Conservation (phyloP, 2,888 invertebrate species). For the Podabrus alpinus region DNA sequence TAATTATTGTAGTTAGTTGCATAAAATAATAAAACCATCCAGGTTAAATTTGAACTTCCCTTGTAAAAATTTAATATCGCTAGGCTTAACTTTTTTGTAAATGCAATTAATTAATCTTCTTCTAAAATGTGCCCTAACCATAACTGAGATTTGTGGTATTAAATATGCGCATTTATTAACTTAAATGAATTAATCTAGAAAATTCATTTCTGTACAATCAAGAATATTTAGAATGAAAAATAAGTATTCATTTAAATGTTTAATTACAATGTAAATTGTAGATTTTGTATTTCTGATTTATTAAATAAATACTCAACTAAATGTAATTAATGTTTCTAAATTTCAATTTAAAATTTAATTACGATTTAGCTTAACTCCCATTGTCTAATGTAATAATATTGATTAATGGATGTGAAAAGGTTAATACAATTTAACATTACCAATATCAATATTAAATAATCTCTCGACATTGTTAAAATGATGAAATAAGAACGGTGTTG, state of each 20-base stretch:
- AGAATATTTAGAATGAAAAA: background rate
- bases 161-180: conserved; percentile 15
- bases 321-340: background rate
- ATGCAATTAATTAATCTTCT: conserved; percentile 8
- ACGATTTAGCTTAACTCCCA: background rate
- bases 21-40: no score
- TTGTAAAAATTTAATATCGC: no score
- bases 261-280: conserved; percentile 18
- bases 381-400: background rate
- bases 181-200: conserved; percentile 15
- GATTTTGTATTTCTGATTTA: background rate
- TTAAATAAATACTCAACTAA: background rate
- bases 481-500: background rate
- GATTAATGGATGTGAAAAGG: background rate
- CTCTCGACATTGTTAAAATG: background rate
- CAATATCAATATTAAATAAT: background rate
- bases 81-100: background rate
- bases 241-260: conserved; percentile 14
- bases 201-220: conserved; percentile 4
- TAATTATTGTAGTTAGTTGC: no score
- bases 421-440: background rate
- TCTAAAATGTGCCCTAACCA: background rate
- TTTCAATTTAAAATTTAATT: background rate
- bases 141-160: conserved; percentile 6
- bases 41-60: no score